Evolutionary conservation across 2,113 vertebrate species (phyloP).

Genomic region (Rhipidura dahli): DNA sequence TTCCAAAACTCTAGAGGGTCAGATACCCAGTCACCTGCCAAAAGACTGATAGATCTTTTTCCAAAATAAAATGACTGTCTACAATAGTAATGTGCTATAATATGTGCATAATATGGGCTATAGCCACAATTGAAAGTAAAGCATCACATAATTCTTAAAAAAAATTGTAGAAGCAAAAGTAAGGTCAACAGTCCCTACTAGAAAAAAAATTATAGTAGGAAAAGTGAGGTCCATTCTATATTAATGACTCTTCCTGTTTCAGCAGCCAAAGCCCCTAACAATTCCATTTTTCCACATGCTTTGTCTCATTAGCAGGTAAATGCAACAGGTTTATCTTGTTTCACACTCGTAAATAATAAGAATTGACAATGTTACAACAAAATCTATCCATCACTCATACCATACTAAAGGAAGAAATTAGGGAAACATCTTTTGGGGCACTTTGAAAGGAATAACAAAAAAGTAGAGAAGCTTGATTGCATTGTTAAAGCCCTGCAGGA

Average conservation of each 20-base stretch:
- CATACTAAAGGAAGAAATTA: background rate
- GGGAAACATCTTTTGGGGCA: background rate
- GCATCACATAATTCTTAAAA: background rate
- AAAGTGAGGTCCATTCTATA: background rate
- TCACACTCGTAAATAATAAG: background rate
- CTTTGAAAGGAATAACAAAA: background rate
- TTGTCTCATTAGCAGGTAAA: background rate
- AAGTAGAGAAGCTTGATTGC: background rate
- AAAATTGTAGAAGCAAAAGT: background rate
- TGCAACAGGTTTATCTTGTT: background rate
- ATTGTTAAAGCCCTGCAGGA: background rate
- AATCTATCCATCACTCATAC: background rate
- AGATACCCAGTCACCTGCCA: background rate
- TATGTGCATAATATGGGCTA: background rate
- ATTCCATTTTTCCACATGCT: background rate
- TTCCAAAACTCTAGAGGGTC: background rate
- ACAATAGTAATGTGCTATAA: too few species aligned
- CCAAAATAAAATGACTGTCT: background rate
- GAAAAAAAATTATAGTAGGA: background rate
- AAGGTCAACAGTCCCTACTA: background rate
- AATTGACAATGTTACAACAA: background rate
- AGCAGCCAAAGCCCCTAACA: background rate
- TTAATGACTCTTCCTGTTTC: background rate
- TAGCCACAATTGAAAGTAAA: background rate
- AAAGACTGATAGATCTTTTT: background rate